Percentiles rank a stretch among this genome's conserved stretches.
phyloP scores from a whole-genome alignment of 2,888 invertebrate genomes.

The Dryocosmus kuriphilus region DNA sequence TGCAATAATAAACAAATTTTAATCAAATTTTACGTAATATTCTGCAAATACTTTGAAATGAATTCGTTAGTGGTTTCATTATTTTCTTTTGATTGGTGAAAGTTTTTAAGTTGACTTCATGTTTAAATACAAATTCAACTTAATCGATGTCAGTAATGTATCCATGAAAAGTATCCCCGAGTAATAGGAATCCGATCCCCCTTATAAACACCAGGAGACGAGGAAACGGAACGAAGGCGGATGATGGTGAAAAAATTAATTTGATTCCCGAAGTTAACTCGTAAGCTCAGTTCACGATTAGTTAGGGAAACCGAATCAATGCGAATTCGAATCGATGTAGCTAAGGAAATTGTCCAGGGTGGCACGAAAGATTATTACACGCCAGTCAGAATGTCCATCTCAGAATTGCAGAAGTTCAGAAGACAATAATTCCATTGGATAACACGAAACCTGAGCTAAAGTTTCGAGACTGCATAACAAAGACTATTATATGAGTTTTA shows the following conservation, averaged over 20 bases:
- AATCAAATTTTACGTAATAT: not conserved
- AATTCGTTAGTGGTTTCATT: not conserved
- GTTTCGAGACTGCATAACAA: not conserved
- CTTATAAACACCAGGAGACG: slow-evolving; percentile 12
- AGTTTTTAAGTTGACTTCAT: not conserved
- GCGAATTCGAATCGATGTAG: slow-evolving; percentile 45
- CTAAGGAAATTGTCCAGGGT: slow-evolving; percentile 54
- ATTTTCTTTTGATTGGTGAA: not conserved
- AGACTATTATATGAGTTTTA: no score
- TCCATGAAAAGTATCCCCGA: slow-evolving; percentile 4
- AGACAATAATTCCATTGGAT: slow-evolving; percentile 60
- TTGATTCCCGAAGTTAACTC: slow-evolving; percentile 40
- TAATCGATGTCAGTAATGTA: slow-evolving; percentile 5
- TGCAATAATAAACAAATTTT: not conserved
- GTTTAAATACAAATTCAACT: not conserved
- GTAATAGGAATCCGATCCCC: slow-evolving; percentile 28
- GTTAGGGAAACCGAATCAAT: slow-evolving; percentile 43
- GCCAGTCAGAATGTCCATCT: slow-evolving; percentile 63
- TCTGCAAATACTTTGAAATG: not conserved
- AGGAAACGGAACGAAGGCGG: slow-evolving; percentile 17
- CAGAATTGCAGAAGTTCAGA: slow-evolving; percentile 64
- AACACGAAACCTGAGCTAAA: slow-evolving; percentile 45
- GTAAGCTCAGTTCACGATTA: slow-evolving; percentile 35
- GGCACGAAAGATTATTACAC: slow-evolving; percentile 65
- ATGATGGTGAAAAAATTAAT: slow-evolving; percentile 47